Base-by-base conservation (phyloP, 2,888 invertebrate species). In the Macaria notata region DNA sequence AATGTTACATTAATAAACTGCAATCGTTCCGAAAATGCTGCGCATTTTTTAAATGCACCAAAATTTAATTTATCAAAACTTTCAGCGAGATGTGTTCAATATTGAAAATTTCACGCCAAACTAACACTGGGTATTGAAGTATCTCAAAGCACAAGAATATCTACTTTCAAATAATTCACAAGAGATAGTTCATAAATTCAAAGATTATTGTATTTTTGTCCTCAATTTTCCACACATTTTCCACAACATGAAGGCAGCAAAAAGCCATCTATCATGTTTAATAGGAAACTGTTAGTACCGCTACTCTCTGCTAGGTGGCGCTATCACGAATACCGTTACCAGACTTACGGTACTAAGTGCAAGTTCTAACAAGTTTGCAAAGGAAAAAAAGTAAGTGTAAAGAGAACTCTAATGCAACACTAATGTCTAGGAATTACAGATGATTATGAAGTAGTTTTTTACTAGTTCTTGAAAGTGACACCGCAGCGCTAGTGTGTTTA, bases 261-360 rank as follows among this genome's bases (percentile, higher is more conserved):
- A 74, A 76, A 71, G 78, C 75, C 78, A 83, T 81, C 85, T 84
- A 76, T 80, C 70, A 73, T 63, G 69, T 61, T 60, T 72, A 72
- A 71, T 74, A 76, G 76, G 76, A 83, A 84, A 70, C 77, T 60
- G 70, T 67, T 70, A 72, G 75, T 87, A 87, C 87, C 86, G 88
- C 88, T 88, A 88, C 71, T 70, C 75, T 73, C 71, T 80, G 81
- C 85, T 82, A 87, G 89, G 78, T 86, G 89, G 83, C 86, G 79
- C 76, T 81, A 79, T 76, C 79, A 73, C 68, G 66, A 66, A 59
- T 58, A 57, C 65, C 65, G 67, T 65, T 65, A 59, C 43, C n/a
- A 49, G 31, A 60, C 57, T 60, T 56, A 49, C 57, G 54, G 59
- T 56, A 44, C 41, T 5, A 4, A 9, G 57, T 49, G 41, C 49